A percentile compares a stretch with the other conserved stretches of the same genome.
phyloP scores from a whole-genome alignment of 2,113 vertebrate species.

The Fulica atra region DNA sequence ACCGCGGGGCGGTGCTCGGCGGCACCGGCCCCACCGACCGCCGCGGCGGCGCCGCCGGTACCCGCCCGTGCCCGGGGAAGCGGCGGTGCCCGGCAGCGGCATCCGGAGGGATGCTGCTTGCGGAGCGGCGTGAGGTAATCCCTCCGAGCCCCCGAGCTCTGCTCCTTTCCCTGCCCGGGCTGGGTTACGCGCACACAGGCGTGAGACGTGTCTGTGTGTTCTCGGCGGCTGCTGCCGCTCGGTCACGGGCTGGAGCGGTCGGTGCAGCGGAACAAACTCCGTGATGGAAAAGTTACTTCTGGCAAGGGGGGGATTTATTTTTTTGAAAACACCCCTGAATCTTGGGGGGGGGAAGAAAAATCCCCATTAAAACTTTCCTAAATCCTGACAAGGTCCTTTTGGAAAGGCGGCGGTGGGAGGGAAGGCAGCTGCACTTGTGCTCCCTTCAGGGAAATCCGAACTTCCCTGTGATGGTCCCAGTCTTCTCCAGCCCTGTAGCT shows the following conservation, averaged over 20 bases:
- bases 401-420: accelerated
- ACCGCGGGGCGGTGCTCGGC: not conserved
- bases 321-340: not conserved
- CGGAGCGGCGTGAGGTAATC: not conserved
- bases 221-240: not conserved
- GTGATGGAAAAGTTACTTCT: not conserved
- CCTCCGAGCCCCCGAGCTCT: no score
- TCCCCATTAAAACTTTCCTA: not conserved
- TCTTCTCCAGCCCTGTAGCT: not conserved
- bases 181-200: accelerated
- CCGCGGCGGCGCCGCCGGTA: not conserved
- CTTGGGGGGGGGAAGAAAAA: not conserved
- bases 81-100: not conserved
- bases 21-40: not conserved
- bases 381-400: not conserved
- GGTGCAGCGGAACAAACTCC: not conserved
- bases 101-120: not conserved
- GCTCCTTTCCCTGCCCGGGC: not conserved
- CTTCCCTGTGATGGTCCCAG: accelerated
- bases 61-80: not conserved
- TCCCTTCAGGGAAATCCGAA: not conserved
- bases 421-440: not conserved
- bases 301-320: not conserved
- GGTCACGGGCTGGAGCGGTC: not conserved
- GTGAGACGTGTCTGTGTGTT: accelerated